phyloP scores from a whole-genome alignment of 2,797 vertebrate genomes.

The Babyrousa celebensis region DNA sequence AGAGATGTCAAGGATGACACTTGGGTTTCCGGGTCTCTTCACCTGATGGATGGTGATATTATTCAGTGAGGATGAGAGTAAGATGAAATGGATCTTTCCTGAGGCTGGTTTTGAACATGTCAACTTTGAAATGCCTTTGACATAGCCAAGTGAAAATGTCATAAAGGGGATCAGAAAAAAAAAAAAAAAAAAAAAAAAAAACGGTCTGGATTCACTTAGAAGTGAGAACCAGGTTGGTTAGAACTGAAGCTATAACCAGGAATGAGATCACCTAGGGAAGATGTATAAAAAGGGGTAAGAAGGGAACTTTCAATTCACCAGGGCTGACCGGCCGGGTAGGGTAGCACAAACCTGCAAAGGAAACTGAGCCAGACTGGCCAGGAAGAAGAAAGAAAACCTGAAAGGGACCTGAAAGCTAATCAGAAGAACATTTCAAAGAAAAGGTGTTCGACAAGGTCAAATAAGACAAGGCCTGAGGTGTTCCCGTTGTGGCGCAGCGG shows the following conservation, averaged over 20 bases:
- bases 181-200: too few species aligned
- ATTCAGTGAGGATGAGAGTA: not conserved
- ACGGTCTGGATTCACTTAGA: not conserved
- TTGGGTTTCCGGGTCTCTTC: not conserved
- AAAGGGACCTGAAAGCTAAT: not conserved
- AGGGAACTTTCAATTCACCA: not conserved
- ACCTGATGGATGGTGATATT: not conserved
- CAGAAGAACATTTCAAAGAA: slow-evolving; percentile 7
- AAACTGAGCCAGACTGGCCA: not conserved
- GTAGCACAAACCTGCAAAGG: not conserved
- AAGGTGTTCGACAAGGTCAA: not conserved
- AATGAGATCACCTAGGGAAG: not conserved
- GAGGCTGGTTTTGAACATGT: not conserved
- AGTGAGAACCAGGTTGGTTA: not conserved
- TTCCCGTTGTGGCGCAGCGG: too few species aligned
- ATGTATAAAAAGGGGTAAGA: not conserved
- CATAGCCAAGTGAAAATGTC: not conserved
- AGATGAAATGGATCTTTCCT: not conserved
- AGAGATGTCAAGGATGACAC: not conserved
- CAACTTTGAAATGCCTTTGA: not conserved
- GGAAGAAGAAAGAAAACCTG: not conserved
- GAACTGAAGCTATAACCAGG: not conserved
- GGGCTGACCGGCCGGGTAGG: not conserved
- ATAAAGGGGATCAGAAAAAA: not conserved
- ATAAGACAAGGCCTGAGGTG: not conserved